Evolutionary conservation across 1,140 invertebrate species (phyloP).

Genomic region (Augochlora pura): DNA sequence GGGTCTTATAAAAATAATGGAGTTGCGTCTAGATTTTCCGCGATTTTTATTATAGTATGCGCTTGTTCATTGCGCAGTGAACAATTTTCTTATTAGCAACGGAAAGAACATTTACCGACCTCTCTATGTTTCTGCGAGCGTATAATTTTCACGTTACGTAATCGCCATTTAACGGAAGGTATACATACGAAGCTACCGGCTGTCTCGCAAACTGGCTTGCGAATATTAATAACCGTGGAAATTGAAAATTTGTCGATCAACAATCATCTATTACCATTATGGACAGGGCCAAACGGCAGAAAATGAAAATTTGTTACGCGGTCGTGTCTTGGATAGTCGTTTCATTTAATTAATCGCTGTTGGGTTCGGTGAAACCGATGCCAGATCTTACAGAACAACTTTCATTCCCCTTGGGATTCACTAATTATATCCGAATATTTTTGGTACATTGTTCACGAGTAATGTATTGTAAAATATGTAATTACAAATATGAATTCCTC

Average conservation of each 20-base stretch:
- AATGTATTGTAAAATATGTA: too few species aligned
- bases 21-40: too few species aligned
- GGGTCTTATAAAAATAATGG: too few species aligned
- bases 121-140: background rate
- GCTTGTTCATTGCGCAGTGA: background rate
- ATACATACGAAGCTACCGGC: background rate
- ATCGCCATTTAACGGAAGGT: constrained; percentile 1
- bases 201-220: background rate
- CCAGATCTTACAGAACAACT: too few species aligned
- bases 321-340: background rate
- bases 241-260: background rate
- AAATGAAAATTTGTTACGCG: background rate
- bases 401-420: too few species aligned
- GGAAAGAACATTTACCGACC: background rate
- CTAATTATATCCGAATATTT: too few species aligned
- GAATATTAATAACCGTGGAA: constrained; percentile 1
- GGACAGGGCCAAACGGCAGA: background rate
- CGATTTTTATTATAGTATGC: too few species aligned
- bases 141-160: constrained; percentile 13
- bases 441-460: too few species aligned
- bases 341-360: too few species aligned
- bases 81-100: constrained; percentile 38
- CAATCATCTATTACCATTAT: background rate
- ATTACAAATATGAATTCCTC: too few species aligned
- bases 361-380: too few species aligned